phyloP scores from a whole-genome alignment of 2,888 invertebrate species.

The Plutella xylostella region DNA sequence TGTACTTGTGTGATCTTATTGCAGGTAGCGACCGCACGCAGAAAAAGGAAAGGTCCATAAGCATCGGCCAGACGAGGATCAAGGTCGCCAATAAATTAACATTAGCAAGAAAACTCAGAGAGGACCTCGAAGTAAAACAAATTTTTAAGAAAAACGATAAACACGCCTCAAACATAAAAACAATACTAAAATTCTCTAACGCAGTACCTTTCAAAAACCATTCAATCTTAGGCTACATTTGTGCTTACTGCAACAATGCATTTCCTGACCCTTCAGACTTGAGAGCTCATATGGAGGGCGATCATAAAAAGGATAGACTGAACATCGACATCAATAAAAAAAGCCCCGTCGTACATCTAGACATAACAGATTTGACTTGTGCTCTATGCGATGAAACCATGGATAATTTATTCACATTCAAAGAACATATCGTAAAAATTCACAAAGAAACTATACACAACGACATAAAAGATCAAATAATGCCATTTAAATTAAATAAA shows the following conservation, averaged over 20 bases:
- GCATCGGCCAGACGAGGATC: too few species aligned
- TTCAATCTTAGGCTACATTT: constrained; percentile 38
- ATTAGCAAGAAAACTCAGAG: too few species aligned
- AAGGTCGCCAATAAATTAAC: too few species aligned
- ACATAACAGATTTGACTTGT: constrained; percentile 34
- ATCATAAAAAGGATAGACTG: constrained; percentile 32
- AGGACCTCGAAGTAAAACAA: too few species aligned
- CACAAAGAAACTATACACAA: constrained; percentile 33
- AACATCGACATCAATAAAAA: too few species aligned
- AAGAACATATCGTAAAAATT: constrained; percentile 34
- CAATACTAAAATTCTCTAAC: constrained; percentile 42
- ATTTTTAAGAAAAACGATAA: too few species aligned
- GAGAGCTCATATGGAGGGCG: constrained; percentile 25
- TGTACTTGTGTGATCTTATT: too few species aligned
- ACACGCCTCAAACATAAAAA: constrained; percentile 40
- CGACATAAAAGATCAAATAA: constrained; percentile 48
- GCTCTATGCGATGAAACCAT: constrained; percentile 31
- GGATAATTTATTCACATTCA: constrained; percentile 28
- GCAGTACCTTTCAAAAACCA: constrained; percentile 46
- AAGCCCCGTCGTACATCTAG: constrained; percentile 40
- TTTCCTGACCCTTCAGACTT: constrained; percentile 46
- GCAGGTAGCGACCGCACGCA: too few species aligned
- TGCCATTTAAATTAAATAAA: constrained; percentile 47
- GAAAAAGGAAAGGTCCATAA: too few species aligned
- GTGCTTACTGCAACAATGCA: constrained; percentile 39